These are phyloP conservation scores for Capitulum mitella DNA, from an alignment of 2,888 invertebrate species.

Conservation along the genomic window DNA sequence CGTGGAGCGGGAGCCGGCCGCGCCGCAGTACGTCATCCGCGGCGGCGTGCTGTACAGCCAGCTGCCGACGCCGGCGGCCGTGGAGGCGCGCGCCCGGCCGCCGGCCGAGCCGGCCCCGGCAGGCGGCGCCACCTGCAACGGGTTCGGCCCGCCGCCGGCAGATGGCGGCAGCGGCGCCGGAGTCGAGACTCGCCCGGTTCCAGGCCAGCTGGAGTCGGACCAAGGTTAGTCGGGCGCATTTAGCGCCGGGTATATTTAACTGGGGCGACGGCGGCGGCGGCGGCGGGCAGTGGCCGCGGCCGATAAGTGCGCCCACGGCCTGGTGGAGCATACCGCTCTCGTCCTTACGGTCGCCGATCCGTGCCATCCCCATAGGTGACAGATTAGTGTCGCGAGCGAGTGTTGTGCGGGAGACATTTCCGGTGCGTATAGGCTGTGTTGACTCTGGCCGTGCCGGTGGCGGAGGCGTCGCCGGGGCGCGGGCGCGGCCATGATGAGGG, in stretches of 20 bases:
- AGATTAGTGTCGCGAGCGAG: background rate
- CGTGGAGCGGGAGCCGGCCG: background rate
- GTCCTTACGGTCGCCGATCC: background rate
- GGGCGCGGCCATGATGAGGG: background rate
- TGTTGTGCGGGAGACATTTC: no score
- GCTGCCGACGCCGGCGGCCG: conserved; percentile 7
- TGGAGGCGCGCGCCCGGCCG: background rate
- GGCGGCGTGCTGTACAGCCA: conserved; percentile 7
- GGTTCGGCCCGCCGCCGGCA: background rate
- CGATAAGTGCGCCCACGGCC: background rate
- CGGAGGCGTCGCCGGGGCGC: background rate
- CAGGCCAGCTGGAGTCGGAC: conserved; percentile 11
- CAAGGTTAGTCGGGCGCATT: conserved; percentile 18
- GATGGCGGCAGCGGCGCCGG: background rate
- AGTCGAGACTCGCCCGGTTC: background rate
- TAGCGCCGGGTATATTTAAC: conserved; percentile 17
- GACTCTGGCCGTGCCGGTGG: background rate
- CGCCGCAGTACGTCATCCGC: conserved; percentile 9
- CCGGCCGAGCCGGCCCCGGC: no score
- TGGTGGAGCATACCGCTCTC: background rate
- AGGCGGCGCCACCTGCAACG: background rate
- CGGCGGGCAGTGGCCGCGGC: background rate
- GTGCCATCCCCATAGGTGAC: background rate
- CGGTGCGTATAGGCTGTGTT: background rate
- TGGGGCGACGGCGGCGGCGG: background rate